A percentile compares a stretch with the other conserved stretches of the same genome.
Conservation (phyloP, 2,888 invertebrate genomes). For the Drosophila kokeensis region DNA sequence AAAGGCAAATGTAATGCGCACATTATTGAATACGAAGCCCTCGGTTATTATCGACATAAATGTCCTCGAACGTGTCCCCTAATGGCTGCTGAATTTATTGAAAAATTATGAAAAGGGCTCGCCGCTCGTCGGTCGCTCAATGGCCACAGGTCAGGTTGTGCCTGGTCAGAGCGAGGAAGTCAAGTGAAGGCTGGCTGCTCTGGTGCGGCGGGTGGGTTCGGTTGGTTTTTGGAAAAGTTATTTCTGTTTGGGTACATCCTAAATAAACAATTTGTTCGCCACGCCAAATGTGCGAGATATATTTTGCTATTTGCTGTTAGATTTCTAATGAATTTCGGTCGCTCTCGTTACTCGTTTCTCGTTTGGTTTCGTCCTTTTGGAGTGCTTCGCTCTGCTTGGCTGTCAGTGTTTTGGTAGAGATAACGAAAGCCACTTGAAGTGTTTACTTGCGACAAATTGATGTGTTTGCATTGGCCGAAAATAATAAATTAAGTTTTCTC, state of each 20-base stretch:
- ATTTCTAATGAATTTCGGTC: constrained; percentile 72
- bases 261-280: constrained; percentile 69
- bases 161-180: not conserved
- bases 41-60: constrained; percentile 54
- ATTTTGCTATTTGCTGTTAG: constrained; percentile 72
- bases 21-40: constrained; percentile 74
- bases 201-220: not conserved
- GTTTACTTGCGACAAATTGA: constrained; percentile 79
- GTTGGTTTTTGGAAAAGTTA: constrained; percentile 37
- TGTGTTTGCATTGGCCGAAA: constrained; percentile 76
- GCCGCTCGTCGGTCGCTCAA: constrained; percentile 10
- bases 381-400: constrained; percentile 19
- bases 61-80: constrained; percentile 44
- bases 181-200: not conserved
- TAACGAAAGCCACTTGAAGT: constrained; percentile 77
- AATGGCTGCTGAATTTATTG: constrained; percentile 68
- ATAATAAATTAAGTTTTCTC: constrained; percentile 75
- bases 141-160: constrained; percentile 39
- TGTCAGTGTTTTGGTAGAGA: constrained; percentile 72
- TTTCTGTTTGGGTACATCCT: constrained; percentile 48
- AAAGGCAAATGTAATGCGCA: constrained; percentile 61
- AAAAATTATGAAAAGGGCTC: constrained; percentile 68
- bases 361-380: not conserved
- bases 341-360: not conserved
- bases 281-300: constrained; percentile 57